Conservation (phyloP, 23 tunicate species). For the Phallusia fumigata region DNA sequence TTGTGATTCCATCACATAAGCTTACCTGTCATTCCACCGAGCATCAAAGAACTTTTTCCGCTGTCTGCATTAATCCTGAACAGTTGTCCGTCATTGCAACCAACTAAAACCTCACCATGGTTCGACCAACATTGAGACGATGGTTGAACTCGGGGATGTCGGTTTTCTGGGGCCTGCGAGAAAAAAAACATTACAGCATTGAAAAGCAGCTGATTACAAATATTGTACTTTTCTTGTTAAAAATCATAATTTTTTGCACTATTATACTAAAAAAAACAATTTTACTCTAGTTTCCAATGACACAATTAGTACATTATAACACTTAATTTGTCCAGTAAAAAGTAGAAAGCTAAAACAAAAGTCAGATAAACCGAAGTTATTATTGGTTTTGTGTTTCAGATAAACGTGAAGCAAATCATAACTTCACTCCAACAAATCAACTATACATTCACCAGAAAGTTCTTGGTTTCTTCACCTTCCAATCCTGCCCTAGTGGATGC, state of each 20-base stretch:
- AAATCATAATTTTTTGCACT: too few species aligned
- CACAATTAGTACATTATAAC: too few species aligned
- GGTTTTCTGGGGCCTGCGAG: constrained; percentile 22
- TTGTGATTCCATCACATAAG: too few species aligned
- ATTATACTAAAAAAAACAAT: too few species aligned
- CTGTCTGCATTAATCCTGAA: constrained; percentile 54
- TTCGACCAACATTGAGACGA: constrained; percentile 69
- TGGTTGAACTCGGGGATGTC: constrained; percentile 49
- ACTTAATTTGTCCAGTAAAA: too few species aligned
- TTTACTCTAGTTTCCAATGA: too few species aligned
- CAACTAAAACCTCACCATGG: constrained; percentile 57
- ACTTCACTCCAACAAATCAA: not conserved
- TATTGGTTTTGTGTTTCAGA: not conserved
- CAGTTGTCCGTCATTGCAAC: constrained; percentile 62
- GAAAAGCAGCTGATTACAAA: too few species aligned
- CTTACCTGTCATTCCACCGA: constrained; percentile 42
- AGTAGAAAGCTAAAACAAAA: too few species aligned
- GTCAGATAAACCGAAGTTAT: too few species aligned
- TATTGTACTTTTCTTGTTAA: too few species aligned
- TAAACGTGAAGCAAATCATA: not conserved
- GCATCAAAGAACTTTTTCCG: constrained; percentile 21
- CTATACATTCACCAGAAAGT: constrained; percentile 30
- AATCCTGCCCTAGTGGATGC: constrained; percentile 62
- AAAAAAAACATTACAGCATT: not conserved
- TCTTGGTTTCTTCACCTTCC: constrained; percentile 34